These are phyloP conservation scores for Anoncus sp. DNA, from an alignment of 2,888 invertebrate species.

Conservation along the genomic window DNA sequence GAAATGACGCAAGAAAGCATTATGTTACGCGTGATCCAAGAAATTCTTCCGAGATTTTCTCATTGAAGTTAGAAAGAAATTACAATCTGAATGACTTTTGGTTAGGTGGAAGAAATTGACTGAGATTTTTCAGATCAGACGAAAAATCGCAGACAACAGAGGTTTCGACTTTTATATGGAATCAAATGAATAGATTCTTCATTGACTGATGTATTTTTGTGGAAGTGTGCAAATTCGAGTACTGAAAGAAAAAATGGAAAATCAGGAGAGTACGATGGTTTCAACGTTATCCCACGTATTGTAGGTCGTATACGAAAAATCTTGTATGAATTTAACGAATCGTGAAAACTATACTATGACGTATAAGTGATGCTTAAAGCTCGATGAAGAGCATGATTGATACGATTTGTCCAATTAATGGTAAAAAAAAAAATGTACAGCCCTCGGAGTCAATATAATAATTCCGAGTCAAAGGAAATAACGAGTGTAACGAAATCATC, in stretches of 20 bases:
- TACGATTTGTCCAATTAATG: background rate
- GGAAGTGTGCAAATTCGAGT: background rate
- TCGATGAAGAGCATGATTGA: constrained; percentile 7
- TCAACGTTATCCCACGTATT: background rate
- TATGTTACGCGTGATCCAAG: too few relatives aligned
- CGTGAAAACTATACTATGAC: constrained; percentile 4
- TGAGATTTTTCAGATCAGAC: background rate
- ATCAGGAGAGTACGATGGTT: background rate
- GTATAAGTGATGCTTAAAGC: background rate
- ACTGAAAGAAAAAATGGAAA: background rate
- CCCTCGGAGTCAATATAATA: constrained; percentile 32
- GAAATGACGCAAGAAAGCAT: background rate
- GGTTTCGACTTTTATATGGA: background rate
- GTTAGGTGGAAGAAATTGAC: background rate
- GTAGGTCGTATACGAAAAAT: background rate
- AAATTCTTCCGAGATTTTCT: background rate
- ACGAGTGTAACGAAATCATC: constrained; percentile 7
- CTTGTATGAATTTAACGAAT: background rate
- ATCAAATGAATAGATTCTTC: background rate
- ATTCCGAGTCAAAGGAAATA: background rate
- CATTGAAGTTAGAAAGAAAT: too few relatives aligned
- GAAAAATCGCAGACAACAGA: background rate
- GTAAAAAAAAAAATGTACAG: constrained; percentile 31
- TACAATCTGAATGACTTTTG: background rate
- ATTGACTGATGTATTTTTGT: background rate